Base-by-base conservation (phyloP, 2,113 vertebrate genomes). In the Phrynosoma blainvillii region DNA sequence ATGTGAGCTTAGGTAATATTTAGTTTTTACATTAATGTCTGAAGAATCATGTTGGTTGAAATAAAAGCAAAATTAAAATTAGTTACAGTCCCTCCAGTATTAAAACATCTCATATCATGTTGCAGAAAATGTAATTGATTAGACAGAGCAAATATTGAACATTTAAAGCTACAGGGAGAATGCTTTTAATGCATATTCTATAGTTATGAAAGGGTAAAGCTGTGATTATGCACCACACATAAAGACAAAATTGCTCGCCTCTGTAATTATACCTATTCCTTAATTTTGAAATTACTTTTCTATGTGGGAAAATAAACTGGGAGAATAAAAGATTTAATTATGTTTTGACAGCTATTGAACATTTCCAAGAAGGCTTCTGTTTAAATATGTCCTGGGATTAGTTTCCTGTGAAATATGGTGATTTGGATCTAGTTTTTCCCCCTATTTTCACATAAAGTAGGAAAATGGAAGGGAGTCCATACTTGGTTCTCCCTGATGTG, bases 301-400 rank as follows among this genome's bases (percentile, higher is more conserved):
- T 83, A 65, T 76, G 89, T 23, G 47, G 70, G 85, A 68, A 87
- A 81, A 91, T 86, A 81, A 16, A 62, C 16, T 30, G 25, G 65
- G 42, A 16, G 78, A 92, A n/a, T 82, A 88, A 84, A 85, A 86
- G 32, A 90, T 79, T 73, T 62, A 66, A 25, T 65, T 85, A 47
- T 83, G 42, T 90, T 94, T 89, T 86, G 79, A 84, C 36, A 92
- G 23, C 90, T 92, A 89, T 82, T 82, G 36, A 70, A 78, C 47
- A 89, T 76, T 82, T 90, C 20, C 16, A 40, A 85, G 5, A 76
- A 82, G n/a, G 30, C 85, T 85, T 91, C 12, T 76, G 14, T 76
- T 85, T 75, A 68, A 80, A 62, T 56, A 65, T 87, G 87, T 42
- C 36, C 68, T 68, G 88, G 87, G 82, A 32, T 20, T 89, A 89